Evolutionary conservation across 2,888 invertebrate genomes (phyloP).

Genomic region (Lottia gigantea): DNA sequence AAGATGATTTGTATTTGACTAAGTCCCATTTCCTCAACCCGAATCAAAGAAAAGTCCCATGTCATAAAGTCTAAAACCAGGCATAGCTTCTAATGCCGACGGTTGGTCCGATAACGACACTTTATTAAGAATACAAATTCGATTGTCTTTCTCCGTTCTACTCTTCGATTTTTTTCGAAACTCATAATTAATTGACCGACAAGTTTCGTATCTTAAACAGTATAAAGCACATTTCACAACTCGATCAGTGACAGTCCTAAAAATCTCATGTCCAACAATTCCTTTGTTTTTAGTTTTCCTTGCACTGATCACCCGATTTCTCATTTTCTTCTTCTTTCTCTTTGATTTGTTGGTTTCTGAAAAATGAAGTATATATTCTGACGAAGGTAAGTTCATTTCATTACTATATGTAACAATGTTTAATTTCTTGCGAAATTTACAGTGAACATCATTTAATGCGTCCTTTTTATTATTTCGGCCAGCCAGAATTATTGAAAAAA

Average conservation of each 20-base stretch:
- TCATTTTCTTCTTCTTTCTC: constrained; percentile 7
- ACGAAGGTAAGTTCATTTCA: no score
- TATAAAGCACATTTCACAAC: constrained; percentile 11
- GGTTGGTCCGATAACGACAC: constrained; percentile 5
- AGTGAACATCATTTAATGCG: no score
- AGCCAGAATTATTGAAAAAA: no score
- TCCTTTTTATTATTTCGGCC: no score
- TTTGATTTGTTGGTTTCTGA: neutral
- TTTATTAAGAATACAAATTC: constrained; percentile 8
- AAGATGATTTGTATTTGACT: no score
- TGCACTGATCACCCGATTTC: constrained; percentile 11
- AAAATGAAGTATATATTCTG: neutral
- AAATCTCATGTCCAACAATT: constrained; percentile 15
- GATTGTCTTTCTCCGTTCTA: neutral
- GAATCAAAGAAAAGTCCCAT: constrained; percentile 10
- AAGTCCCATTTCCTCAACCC: neutral
- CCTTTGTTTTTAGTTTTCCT: constrained; percentile 9
- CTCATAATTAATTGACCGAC: constrained; percentile 15
- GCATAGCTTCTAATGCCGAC: neutral
- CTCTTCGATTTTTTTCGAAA: neutral
- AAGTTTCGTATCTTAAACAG: constrained; percentile 1
- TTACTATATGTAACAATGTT: no score
- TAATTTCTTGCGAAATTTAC: no score
- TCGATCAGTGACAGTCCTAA: neutral
- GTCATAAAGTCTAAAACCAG: constrained; percentile 16